Evolutionary conservation across 2,888 invertebrate genomes (phyloP), one percentile per base, ranked within the genome.

Genomic region (Keiferia lycopersicella): DNA sequence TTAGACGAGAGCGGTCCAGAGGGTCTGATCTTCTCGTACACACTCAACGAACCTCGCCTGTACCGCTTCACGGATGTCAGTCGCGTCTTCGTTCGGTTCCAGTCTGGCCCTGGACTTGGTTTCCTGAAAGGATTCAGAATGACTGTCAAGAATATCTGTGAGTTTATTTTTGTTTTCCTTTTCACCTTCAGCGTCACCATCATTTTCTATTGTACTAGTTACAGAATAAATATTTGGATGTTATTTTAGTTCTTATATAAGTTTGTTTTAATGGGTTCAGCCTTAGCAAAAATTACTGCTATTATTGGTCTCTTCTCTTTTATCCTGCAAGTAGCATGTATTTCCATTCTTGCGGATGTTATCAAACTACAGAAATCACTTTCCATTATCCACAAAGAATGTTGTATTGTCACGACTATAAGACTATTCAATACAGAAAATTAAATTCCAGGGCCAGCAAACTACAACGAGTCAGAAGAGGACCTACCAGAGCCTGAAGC

Each of bases 11-110:
- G 73, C 0, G 79, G 85, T 0, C 67, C 69, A 0, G 82, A 86
- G 0, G 89, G 91, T 0, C 67, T 91, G 0, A 63, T 91, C 0
- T 87, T 91, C 74, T 80, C 91, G 0, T 84, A 84, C 71, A 71
- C 68, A 12, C 69, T 91, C 51, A 73, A 57, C n/a, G 67, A 74
- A 0, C 80, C 74, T 41, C 77, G 83, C 0, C 73, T 69, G 4
- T 91, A 80, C 76, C 74, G 88, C 0, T 91, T 90, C 71, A 65
- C 76, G 1, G 80, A 84, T 14, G 88, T 88, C 0, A 76, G 86
- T 73, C 73, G 76, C 0, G 72, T 91, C 75, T 89, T 89, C 68
- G 77, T 91, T 12, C 74, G 91, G 26, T 90, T 91, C 68, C 73
- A 81, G 18, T 64, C 86, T 1, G 72, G 66, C 0, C 62, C 48